Conservation (phyloP, 2,888 invertebrate genomes). For the Leucoptera coffeella region DNA sequence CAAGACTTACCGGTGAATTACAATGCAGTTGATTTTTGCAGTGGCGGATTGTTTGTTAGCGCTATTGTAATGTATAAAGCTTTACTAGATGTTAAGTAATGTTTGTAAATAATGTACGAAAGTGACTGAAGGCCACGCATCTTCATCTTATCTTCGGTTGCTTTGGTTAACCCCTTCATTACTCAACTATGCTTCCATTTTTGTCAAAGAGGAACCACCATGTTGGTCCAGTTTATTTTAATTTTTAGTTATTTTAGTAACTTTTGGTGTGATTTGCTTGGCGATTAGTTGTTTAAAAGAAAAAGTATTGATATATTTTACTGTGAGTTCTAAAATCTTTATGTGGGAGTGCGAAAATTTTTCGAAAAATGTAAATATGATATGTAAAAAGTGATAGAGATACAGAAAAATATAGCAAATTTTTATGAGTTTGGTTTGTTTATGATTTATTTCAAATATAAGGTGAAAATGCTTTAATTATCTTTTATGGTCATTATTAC, state of each 20-base stretch:
- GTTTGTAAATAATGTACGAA: no score
- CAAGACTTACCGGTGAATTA: conserved; percentile 36
- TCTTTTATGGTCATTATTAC: conserved; percentile 42
- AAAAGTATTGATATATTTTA: conserved; percentile 2
- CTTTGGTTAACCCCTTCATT: conserved; percentile 11
- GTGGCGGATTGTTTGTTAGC: conserved; percentile 25
- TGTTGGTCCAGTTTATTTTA: conserved; percentile 42
- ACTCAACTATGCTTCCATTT: conserved; percentile 50
- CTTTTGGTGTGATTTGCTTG: conserved; percentile 47
- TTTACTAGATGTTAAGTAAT: conserved; percentile 44
- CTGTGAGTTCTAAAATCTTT: no score
- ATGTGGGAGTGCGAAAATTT: no score
- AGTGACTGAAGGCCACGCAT: neutral
- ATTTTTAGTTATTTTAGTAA: conserved; percentile 36
- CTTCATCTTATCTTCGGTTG: neutral
- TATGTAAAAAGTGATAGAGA: no score
- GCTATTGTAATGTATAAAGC: conserved; percentile 47
- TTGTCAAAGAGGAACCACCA: conserved; percentile 49
- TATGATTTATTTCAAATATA: conserved; percentile 35
- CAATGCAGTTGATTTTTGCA: conserved; percentile 32
- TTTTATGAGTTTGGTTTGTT: conserved; percentile 6
- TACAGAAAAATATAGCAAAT: no score
- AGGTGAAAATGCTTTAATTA: conserved; percentile 54
- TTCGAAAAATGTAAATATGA: no score
- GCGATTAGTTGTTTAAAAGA: conserved; percentile 41